Evolutionary conservation across 2,888 invertebrate genomes (phyloP).

Genomic region (Pristionchus japonicus): DNA sequence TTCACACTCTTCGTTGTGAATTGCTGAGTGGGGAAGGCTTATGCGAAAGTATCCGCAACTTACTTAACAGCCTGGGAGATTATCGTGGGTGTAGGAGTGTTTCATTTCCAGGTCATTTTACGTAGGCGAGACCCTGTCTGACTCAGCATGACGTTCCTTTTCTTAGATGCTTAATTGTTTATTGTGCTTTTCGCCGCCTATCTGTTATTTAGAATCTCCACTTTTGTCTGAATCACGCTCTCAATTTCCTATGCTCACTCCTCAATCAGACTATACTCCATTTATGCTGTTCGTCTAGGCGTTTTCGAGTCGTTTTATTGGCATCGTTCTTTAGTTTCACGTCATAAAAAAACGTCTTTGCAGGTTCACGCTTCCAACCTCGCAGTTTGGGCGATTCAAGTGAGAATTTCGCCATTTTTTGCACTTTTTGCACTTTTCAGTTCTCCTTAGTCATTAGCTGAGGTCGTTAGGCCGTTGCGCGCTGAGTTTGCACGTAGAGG

Average conservation of each 20-base stretch:
- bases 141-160: background rate
- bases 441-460: no score
- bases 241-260: no score
- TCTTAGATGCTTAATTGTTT: background rate
- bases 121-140: background rate
- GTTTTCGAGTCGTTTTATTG: background rate
- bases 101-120: no score
- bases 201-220: background rate
- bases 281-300: background rate
- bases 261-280: background rate
- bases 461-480: no score
- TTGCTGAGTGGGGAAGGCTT: background rate
- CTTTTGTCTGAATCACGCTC: background rate
- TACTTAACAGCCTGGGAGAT: no score
- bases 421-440: background rate
- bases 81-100: no score
- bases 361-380: background rate
- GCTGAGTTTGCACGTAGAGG: no score
- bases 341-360: background rate
- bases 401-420: background rate
- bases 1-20: background rate
- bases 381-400: conserved; percentile 28
- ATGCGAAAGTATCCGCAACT: background rate
- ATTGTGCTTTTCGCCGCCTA: conserved; percentile 2
- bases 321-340: background rate